phyloP scores from a whole-genome alignment of 2,888 invertebrate species.

The Colostygia pectinataria region DNA sequence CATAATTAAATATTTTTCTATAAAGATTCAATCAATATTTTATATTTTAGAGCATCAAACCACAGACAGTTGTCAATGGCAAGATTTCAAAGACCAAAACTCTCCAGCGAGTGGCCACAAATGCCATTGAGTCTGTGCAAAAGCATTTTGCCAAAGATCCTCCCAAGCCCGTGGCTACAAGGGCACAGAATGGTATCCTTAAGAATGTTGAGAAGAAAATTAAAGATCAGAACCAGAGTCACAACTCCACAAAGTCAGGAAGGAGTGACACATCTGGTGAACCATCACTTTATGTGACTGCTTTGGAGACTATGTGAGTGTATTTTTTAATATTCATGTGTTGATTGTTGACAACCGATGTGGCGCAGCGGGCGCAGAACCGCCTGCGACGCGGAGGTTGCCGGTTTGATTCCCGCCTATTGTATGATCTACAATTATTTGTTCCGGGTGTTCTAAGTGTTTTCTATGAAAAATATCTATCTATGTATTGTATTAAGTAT shows the following conservation, averaged over 20 bases:
- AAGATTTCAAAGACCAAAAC: conserved; percentile 76
- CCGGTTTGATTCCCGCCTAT: too few species aligned
- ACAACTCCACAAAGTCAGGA: conserved; percentile 67
- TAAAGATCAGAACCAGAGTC: conserved; percentile 65
- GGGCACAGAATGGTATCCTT: conserved; percentile 71
- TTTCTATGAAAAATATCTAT: too few species aligned
- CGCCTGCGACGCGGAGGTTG: too few species aligned
- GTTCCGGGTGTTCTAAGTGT: too few species aligned
- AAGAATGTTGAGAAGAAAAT: conserved; percentile 64
- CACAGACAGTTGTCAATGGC: conserved; percentile 58
- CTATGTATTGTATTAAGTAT: too few species aligned
- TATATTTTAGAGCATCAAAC: conserved; percentile 68
- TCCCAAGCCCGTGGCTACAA: conserved; percentile 58
- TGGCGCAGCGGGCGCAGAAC: too few species aligned
- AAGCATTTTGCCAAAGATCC: conserved; percentile 69
- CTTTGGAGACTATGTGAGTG: conserved; percentile 88
- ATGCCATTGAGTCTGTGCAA: conserved; percentile 68
- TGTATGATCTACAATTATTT: too few species aligned
- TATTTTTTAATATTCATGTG: neutral
- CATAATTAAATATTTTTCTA: too few species aligned
- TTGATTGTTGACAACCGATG: too few species aligned
- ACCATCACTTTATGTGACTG: conserved; percentile 90
- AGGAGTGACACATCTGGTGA: conserved; percentile 88
- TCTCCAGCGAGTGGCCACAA: conserved; percentile 64
- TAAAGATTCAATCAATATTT: too few species aligned